Base-by-base conservation (phyloP, 2,797 vertebrate species). In the Sebastes hubbsi region DNA sequence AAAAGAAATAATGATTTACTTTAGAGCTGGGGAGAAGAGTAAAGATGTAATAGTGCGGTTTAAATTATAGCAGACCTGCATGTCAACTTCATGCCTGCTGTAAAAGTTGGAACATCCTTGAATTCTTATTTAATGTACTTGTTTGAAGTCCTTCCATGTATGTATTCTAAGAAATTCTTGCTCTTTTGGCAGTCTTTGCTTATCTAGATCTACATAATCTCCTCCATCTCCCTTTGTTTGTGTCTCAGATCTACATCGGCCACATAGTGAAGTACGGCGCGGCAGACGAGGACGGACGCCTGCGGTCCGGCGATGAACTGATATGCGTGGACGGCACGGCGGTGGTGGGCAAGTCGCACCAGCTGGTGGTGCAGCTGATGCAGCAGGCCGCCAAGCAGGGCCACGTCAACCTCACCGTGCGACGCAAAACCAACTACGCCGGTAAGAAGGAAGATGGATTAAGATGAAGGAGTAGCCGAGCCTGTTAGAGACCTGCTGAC, bases 301-400 rank as follows among this genome's bases (percentile, higher is more conserved):
- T 99, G 92, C 95, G 98, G 22, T 99, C 99, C 0, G 99, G 99
- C 0, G 99, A 99, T 63, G 99, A 99, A 74, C 96, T 99, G 81
- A 97, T 97, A 92, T 98, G 97, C 0, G 99, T 99, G 93, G 99
- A 99, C 74, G 98, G 99, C 74, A 99, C 99, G 0, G 97, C 98
- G 0, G 99, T 99, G 71, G 98, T 99, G 55, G 99, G 98, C 20
- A 99, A 99, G 83, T 99, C 99, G 1, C 99, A 99, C 93, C 99
- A 99, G 87, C 97, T 99, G 78, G 99, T 99, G 65, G 98, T 99
- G 83, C 98, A 99, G 76, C 97, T 99, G 82, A 99, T 99, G 99
- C 99, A 99, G 88, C 99, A 99, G 93, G 99, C 98, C 0, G 98
- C 99, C 91, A 99, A 99, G 75, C 98, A 99, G 92, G 99, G 99